phyloP scores from a whole-genome alignment of 53 echinoderm and acorn worm genomes.

The Stichopus horrens region DNA sequence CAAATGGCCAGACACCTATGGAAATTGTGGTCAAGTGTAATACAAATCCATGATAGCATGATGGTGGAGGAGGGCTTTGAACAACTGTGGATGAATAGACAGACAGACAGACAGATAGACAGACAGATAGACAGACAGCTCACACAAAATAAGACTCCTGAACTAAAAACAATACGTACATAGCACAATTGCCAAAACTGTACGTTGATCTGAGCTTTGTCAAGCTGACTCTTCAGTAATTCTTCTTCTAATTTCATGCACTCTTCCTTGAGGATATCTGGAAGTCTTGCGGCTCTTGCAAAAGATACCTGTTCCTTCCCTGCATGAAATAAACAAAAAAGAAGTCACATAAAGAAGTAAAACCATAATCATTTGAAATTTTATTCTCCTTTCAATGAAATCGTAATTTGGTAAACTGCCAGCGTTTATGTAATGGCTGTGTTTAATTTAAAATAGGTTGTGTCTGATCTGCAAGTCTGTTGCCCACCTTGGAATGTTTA shows the following conservation, averaged over 20 bases:
- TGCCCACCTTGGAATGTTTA: no score
- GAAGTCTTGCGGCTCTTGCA: constrained; percentile 85
- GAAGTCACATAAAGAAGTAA: not conserved
- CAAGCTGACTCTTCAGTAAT: constrained; percentile 63
- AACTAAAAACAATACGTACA: constrained; percentile 39
- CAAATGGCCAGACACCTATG: not conserved
- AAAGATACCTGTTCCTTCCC: constrained; percentile 76
- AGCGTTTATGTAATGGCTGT: not conserved
- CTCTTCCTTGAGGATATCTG: constrained; percentile 79
- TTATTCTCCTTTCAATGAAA: no score
- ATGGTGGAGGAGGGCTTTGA: no score
- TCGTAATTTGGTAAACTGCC: not conserved
- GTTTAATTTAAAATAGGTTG: no score
- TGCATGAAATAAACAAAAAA: constrained; percentile 17
- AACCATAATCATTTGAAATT: no score
- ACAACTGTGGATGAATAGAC: no score
- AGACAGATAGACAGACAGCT: no score
- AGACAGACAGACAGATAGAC: no score
- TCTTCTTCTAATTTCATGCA: constrained; percentile 75
- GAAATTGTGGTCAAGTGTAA: not conserved
- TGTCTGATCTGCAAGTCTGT: no score
- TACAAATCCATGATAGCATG: no score
- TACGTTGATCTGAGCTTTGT: constrained; percentile 72
- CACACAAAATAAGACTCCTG: not conserved
- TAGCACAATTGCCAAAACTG: constrained; percentile 96